Base-by-base conservation (phyloP, 2,888 invertebrate genomes). In the Heteromurus nitidus region DNA sequence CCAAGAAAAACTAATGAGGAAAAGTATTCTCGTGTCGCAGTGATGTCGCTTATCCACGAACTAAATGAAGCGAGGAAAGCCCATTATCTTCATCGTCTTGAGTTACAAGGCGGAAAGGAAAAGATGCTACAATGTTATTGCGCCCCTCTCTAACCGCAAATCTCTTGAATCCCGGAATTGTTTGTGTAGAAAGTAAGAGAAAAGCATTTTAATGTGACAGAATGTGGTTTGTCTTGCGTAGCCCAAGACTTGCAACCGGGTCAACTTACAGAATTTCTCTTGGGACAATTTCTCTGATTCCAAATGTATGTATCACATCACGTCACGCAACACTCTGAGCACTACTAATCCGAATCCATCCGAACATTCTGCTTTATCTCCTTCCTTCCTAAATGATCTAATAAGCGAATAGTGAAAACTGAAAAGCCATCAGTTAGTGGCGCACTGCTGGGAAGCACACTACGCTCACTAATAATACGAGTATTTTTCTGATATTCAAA, bases 381-480 rank as follows among this genome's bases (percentile, higher is more conserved):
- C 82, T 77, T 72, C 42, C 82, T 77, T 77, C 53, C 67, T 76
- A 62, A 76, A 82, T 72, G 72, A 72, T 72, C 72, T 72, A 72
- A 65, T 50, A 77, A 60, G 76, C 47, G 44, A 70, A 67, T 20
- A 69, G 74, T 68, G 30, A 44, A 64, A 58, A 65, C 50, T 44
- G 58, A 81, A 82, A 68, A 76, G 53, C 70, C 50, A 76, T 76
- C 76, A 76, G 76, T 82, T 74, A 60, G 67, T 81, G 75, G 75
- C 75, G 75, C 62, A 36, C 53, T 50, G 74, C 72, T 50, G 22
- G 55, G 9, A 3, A 47, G 47, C 11, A 47, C n/a, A n/a, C 3
- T 16, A 55, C 68, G 44, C 44, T 65, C 30, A 58, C 70, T 81
- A 75, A 75, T 82, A 76, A 76, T 67, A 70, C 28, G 47, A 74